phyloP scores from a whole-genome alignment of 2,797 vertebrate genomes.

The Micrastur ruficollis region DNA sequence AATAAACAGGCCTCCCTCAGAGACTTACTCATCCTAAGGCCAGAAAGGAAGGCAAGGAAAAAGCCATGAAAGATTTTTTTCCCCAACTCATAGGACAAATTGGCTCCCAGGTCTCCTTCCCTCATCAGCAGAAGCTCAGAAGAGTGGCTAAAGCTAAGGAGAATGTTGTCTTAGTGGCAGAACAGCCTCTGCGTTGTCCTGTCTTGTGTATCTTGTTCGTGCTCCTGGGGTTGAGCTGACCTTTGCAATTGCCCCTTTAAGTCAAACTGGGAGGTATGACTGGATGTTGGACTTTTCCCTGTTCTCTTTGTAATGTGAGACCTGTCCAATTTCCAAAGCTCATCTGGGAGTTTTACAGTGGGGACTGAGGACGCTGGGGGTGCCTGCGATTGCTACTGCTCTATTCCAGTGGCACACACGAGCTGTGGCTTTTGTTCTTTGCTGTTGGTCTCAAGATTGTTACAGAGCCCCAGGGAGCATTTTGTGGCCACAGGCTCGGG shows the following conservation, averaged over 20 bases:
- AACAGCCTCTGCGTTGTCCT: neutral
- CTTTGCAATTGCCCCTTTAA: neutral
- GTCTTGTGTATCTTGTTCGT: neutral
- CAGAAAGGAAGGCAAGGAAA: neutral
- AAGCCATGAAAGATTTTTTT: neutral
- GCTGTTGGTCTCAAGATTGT: neutral
- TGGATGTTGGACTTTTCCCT: neutral
- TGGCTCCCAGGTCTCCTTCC: neutral
- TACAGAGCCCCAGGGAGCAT: neutral
- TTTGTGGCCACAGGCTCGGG: neutral
- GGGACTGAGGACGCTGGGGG: neutral
- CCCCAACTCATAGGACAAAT: neutral
- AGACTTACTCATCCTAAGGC: neutral
- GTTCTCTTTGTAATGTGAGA: neutral
- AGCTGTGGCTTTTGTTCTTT: conserved; percentile 21
- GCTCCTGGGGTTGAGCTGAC: neutral
- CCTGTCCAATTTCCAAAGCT: neutral
- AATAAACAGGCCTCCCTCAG: neutral
- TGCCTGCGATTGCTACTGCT: neutral
- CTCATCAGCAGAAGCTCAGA: neutral
- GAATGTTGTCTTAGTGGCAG: neutral
- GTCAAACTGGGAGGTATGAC: neutral
- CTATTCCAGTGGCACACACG: neutral
- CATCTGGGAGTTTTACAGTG: neutral
- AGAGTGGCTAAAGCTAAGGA: neutral